Evolutionary conservation across 2,113 vertebrate genomes (phyloP).

Genomic region (Pyrgilauda ruficollis): DNA sequence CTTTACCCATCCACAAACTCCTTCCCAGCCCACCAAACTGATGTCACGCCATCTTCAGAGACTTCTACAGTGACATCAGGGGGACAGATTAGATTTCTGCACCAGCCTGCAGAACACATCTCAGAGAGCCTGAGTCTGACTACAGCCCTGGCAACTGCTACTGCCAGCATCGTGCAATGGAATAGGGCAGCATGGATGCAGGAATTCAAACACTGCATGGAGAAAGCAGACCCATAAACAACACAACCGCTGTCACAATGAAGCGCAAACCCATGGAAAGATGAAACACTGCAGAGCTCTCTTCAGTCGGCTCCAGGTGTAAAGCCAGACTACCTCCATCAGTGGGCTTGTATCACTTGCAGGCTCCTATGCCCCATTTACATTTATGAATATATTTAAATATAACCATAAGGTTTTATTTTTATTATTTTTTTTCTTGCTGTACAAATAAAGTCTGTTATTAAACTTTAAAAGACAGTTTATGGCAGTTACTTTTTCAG

Average conservation of each 20-base stretch:
- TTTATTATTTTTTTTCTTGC: neutral
- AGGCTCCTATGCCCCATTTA: neutral
- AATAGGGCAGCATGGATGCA: neutral
- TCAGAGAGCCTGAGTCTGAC: rapidly evolving
- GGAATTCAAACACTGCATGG: neutral
- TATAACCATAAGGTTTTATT: neutral
- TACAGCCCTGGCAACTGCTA: neutral
- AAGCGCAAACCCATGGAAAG: neutral
- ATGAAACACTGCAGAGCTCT: neutral
- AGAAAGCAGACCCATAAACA: neutral
- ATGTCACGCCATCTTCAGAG: neutral
- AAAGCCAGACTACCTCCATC: neutral
- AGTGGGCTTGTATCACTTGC: neutral
- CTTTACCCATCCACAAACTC: neutral
- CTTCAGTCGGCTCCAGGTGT: neutral
- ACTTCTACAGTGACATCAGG: neutral
- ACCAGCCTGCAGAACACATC: neutral
- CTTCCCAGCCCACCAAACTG: neutral
- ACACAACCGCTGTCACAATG: no score
- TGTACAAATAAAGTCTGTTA: neutral
- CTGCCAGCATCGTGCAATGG: neutral
- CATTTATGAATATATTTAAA: neutral
- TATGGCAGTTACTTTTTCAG: neutral
- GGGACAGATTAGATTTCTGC: neutral
- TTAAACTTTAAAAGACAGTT: neutral